Evolutionary conservation across 2,888 invertebrate species (phyloP).

Genomic region (Polymixis flavicincta): DNA sequence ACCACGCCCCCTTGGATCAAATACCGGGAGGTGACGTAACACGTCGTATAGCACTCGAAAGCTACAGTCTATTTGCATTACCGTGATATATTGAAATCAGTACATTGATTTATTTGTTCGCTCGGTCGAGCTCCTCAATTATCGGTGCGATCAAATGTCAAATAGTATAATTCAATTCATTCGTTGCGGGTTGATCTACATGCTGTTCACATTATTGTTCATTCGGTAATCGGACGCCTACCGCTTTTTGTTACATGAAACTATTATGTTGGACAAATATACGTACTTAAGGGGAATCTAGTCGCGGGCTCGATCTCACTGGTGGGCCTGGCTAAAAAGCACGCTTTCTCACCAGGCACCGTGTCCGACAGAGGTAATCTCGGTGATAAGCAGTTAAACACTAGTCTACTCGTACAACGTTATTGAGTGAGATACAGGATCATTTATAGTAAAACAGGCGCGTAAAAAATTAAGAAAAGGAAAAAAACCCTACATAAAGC

Average conservation of each 20-base stretch:
- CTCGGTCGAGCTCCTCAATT: slow-evolving; percentile 64
- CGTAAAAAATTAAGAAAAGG: too few relatives aligned
- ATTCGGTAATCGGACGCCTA: slow-evolving; percentile 30
- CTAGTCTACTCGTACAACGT: too few relatives aligned
- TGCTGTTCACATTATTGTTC: slow-evolving; percentile 36
- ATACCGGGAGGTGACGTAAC: slow-evolving; percentile 67
- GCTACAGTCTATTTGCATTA: slow-evolving; percentile 67
- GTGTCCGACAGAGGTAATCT: too few relatives aligned
- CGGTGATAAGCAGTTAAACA: too few relatives aligned
- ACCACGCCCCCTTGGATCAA: slow-evolving; percentile 69
- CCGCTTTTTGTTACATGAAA: slow-evolving; percentile 43
- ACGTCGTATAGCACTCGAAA: slow-evolving; percentile 72
- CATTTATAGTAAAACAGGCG: too few relatives aligned
- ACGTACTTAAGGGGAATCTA: too few relatives aligned
- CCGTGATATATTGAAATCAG: slow-evolving; percentile 65
- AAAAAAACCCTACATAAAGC: too few relatives aligned
- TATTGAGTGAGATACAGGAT: too few relatives aligned
- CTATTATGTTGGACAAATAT: neutral
- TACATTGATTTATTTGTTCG: slow-evolving; percentile 65
- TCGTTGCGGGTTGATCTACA: slow-evolving; percentile 43
- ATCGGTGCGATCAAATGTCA: slow-evolving; percentile 60
- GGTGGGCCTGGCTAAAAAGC: too few relatives aligned
- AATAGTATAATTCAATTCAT: slow-evolving; percentile 52
- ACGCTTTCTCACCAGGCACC: too few relatives aligned
- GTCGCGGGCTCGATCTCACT: too few relatives aligned